Base-by-base conservation (phyloP, 37 sponge, comb jelly and placozoan genomes). In the Ianthella basta region DNA sequence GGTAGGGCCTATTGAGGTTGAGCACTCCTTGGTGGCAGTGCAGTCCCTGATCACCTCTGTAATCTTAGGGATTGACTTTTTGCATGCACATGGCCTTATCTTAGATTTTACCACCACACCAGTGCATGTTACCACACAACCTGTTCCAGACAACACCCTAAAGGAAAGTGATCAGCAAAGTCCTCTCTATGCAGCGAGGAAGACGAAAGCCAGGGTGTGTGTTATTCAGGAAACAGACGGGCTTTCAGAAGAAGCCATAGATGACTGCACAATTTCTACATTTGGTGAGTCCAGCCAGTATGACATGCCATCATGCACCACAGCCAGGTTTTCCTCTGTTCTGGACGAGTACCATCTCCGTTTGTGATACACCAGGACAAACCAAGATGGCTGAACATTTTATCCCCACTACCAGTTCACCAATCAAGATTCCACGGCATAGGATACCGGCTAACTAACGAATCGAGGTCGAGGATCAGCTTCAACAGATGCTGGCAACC, bases 381-480 rank as follows among this genome's bases (percentile, higher is more conserved):
- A 72, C 73, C 35, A 34, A 5, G 23, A 36, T 72, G 73, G 73
- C 73, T 29, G 73, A 72, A 34, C 73, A 72, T 12, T 72, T 72
- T 35, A 72, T 72, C 38, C 33, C 73, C 8, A 34, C 73, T 72
- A 63, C 64, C 15, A 87, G 84, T 14, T 29, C 50, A 21, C 86
- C 90, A 15, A 72, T 85, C 29, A 57, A 36, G 68, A 80, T 92
- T 13, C 92, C 89, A 73, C 92, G 89, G 15, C 59, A 86, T 6
- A 63, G 83, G 25, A 72, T 88, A 23, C 88, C 92, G 56, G 92
- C 83, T 34, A 73, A 80, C 32, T 91, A 85, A 36, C 79, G 77
- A 66, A 56, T 79, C 29, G 93, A 92, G 82, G 89, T 89, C 1
- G 66, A 88, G 80, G 23, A 55, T 5, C 91, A 87, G 60, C 25